Base-by-base conservation (phyloP, 2,888 invertebrate species). In the Caenorhabditis virilis region DNA sequence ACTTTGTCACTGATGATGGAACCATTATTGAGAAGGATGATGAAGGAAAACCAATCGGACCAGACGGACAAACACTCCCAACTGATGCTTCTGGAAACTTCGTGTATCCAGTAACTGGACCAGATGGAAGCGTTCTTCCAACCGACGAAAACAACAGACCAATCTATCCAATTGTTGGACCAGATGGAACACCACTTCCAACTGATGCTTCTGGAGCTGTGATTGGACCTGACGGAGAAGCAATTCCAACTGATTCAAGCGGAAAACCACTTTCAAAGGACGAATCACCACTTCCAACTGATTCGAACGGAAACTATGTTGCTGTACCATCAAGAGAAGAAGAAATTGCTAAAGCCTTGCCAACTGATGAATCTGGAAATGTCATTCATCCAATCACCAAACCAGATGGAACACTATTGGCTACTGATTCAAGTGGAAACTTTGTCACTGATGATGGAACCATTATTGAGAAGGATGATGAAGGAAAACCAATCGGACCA, bases 141-240 rank as follows among this genome's bases (percentile, higher is more conserved):
- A 59, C 52, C 3, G 60, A 54, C 41, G 47, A 26, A 5, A 20
- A 30, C 18, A 39, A 53, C 7, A 13, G 41, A 42, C 27, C 66
- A 60, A 58, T 58, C 33, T 48, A 66, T 39, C 57, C 61, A 23
- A 54, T 36, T 25, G 47, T 69, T 16, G 72, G 56, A 15, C 52
- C 51, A 15, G 64, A 55, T 38, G 53, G 45, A 45, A 36, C 27
- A 22, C 23, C 47, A 27, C 42, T 62, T 3, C 62, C 62, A 23
- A 62, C 58, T 18, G 58, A 64, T 39, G 53, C 55, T 4, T 33
- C 36, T 15, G 55, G 47, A 36, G 33, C 46, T 13, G 13, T 18
- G 18, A 20, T 49, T 18, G 26, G 26, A 25, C n/a, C 43, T 15
- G 26, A 43, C 18, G 43, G 43, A 15, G 26, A 43, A n/a, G 5